These are phyloP conservation scores for Cossypha heuglini DNA, from an alignment of 2,797 vertebrate genomes.

Conservation along the genomic window DNA sequence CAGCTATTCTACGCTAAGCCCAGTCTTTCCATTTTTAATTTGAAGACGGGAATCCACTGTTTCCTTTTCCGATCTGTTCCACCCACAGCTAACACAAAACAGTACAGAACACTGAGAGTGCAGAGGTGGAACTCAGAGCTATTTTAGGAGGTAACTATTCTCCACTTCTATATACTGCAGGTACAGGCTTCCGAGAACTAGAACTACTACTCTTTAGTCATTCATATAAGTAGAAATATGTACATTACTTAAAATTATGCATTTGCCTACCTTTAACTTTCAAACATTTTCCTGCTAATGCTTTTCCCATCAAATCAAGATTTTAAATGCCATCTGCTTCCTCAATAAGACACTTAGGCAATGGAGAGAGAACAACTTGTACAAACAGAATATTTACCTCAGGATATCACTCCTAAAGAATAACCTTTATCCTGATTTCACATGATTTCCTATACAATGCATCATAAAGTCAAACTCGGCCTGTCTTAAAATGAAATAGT, in stretches of 20 bases:
- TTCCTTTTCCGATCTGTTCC: not conserved
- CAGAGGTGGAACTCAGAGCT: not conserved
- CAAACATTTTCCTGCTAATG: not conserved
- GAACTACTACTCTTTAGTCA: not conserved
- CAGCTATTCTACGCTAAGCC: not conserved
- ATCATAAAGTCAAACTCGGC: not conserved
- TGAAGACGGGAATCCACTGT: not conserved
- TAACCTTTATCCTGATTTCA: not conserved
- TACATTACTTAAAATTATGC: not conserved
- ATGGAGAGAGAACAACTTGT: not conserved
- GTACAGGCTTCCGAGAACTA: not conserved
- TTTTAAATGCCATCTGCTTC: not conserved
- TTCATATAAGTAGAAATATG: not conserved
- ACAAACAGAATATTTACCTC: not conserved
- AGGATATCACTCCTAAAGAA: not conserved
- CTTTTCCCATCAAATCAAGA: not conserved
- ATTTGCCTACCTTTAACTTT: not conserved
- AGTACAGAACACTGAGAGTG: not conserved
- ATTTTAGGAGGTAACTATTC: not conserved
- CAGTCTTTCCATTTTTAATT: not conserved
- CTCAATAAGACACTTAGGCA: not conserved
- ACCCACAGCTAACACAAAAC: not conserved
- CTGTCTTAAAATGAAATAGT: not conserved
- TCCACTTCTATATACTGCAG: not conserved
- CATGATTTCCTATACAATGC: not conserved